Evolutionary conservation across 2,888 invertebrate genomes (phyloP).

Genomic region (Eulithis testata): DNA sequence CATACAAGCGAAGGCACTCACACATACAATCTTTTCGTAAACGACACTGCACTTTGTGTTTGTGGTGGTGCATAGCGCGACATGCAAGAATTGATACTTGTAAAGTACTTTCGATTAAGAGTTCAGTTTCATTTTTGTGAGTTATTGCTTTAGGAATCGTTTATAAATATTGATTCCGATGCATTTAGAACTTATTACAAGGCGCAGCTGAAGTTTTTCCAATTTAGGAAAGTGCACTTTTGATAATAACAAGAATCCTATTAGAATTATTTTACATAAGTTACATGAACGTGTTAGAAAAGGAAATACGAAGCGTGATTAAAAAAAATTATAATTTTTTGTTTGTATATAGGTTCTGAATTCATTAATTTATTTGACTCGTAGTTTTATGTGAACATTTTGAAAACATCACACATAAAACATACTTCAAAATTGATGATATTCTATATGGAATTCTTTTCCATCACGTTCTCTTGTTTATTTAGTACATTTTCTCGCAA

Average conservation of each 20-base stretch:
- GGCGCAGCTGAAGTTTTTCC: not conserved
- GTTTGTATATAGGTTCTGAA: too few relatives aligned
- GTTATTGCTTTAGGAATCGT: constrained; percentile 19
- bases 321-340: too few relatives aligned
- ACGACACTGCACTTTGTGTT: constrained; percentile 68
- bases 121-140: constrained; percentile 29
- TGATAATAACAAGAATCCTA: not conserved
- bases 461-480: not conserved
- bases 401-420: too few relatives aligned
- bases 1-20: constrained; percentile 73
- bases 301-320: too few relatives aligned
- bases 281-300: too few relatives aligned
- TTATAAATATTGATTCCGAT: constrained; percentile 11
- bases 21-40: constrained; percentile 57
- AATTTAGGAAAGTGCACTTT: not conserved
- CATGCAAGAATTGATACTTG: constrained; percentile 53
- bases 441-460: too few relatives aligned
- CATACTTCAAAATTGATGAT: too few relatives aligned
- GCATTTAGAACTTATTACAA: not conserved
- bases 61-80: constrained; percentile 67
- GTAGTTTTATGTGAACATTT: too few relatives aligned
- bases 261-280: not conserved
- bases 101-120: constrained; percentile 43
- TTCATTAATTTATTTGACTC: too few relatives aligned
- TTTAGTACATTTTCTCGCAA: not conserved